Conservation (phyloP, 2,888 invertebrate genomes). For the Prosopocoilus inquinatus region DNA sequence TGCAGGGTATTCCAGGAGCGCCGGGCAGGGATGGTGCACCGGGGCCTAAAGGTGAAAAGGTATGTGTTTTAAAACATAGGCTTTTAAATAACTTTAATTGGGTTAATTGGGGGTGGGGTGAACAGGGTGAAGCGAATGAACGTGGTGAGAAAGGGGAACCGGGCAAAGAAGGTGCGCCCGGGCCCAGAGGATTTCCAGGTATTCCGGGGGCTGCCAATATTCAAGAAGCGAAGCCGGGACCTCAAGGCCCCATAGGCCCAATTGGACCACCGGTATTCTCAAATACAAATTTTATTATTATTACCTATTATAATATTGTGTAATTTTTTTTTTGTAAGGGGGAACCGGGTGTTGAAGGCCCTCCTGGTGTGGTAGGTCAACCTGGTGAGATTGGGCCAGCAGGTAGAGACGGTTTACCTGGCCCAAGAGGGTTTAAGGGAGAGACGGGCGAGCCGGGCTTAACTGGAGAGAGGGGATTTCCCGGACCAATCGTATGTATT, state of each 20-base stretch:
- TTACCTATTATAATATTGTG: background rate
- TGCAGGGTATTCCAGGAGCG: slow-evolving; percentile 50
- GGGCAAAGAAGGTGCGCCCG: slow-evolving; percentile 39
- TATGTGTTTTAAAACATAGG: slow-evolving; percentile 20
- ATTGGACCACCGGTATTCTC: slow-evolving; percentile 36
- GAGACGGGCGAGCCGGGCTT: slow-evolving; percentile 43
- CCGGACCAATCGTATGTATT: slow-evolving; percentile 41
- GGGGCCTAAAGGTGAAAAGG: slow-evolving; percentile 52
- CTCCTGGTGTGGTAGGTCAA: slow-evolving; percentile 42
- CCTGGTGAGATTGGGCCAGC: slow-evolving; percentile 33
- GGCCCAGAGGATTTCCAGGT: slow-evolving; percentile 35
- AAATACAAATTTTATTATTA: background rate
- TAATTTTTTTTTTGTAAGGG: slow-evolving; percentile 9
- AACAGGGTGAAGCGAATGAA: slow-evolving; percentile 43
- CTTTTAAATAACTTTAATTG: background rate
- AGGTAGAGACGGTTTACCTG: slow-evolving; percentile 43
- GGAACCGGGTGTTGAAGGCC: slow-evolving; percentile 36
- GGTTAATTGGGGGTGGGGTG: slow-evolving; percentile 6
- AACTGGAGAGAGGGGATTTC: slow-evolving; percentile 26
- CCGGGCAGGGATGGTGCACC: slow-evolving; percentile 47
- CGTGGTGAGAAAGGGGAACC: slow-evolving; percentile 50
- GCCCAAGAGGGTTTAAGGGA: slow-evolving; percentile 45
- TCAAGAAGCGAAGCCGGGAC: slow-evolving; percentile 19
- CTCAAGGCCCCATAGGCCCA: slow-evolving; percentile 36
- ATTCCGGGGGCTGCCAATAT: slow-evolving; percentile 36